These are phyloP conservation scores for Heliocidaris erythrogramma DNA, from an alignment of 35 echinoderm and acorn worm species.

Conservation along the genomic window DNA sequence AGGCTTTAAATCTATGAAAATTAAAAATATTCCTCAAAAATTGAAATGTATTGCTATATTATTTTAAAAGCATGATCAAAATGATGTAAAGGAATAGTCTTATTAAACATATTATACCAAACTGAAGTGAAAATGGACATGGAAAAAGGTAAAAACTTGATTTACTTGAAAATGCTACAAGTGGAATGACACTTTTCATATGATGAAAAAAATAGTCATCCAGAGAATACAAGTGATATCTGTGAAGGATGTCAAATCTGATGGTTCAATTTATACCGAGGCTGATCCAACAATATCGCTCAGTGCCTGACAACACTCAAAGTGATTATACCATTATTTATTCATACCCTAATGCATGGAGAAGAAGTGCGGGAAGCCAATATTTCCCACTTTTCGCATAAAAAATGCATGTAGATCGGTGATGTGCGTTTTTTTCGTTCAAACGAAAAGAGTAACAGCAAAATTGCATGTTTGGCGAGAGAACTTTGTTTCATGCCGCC, in stretches of 20 bases:
- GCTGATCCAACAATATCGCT: not conserved
- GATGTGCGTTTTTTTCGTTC: not conserved
- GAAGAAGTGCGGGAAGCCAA: not conserved
- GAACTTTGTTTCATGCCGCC: not conserved
- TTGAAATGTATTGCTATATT: too few relatives aligned
- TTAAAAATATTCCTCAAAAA: too few relatives aligned
- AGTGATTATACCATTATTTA: constrained; percentile 6
- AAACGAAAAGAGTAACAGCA: not conserved
- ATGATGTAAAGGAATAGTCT: too few relatives aligned
- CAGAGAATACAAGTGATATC: too few relatives aligned
- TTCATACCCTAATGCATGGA: not conserved
- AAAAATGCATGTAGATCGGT: not conserved
- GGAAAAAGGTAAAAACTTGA: too few relatives aligned
- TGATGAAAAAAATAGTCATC: too few relatives aligned
- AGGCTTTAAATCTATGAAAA: too few relatives aligned
- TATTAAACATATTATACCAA: too few relatives aligned
- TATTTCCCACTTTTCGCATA: not conserved
- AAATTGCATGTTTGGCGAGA: not conserved
- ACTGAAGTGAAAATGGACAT: too few relatives aligned
- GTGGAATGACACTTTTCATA: too few relatives aligned
- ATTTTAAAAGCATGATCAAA: too few relatives aligned
- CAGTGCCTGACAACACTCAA: not conserved
- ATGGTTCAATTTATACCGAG: not conserved
- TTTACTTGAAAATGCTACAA: too few relatives aligned
- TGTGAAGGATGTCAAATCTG: not conserved